Conservation (phyloP, 2,888 invertebrate species). For the Melanostoma scalare region DNA sequence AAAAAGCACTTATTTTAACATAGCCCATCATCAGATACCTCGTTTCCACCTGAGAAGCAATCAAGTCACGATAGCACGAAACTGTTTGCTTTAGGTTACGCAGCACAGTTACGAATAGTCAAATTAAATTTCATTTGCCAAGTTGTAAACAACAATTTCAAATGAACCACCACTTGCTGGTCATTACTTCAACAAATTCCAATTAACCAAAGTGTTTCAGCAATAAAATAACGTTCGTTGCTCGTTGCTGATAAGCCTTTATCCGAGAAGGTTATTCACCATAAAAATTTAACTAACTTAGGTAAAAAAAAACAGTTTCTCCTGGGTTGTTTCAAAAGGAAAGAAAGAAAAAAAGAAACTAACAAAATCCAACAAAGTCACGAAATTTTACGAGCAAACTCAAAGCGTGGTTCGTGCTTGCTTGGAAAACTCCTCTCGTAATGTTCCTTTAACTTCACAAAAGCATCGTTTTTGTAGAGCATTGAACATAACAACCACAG, state of each 20-base stretch:
- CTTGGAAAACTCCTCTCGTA: neutral
- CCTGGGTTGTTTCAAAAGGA: neutral
- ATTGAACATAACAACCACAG: constrained; percentile 7
- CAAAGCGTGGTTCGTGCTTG: constrained; percentile 4
- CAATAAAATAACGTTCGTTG: constrained; percentile 4
- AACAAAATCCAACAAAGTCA: neutral
- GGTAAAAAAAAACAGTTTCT: neutral
- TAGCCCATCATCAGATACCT: no score
- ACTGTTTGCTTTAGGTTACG: no score
- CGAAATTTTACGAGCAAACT: constrained; percentile 23
- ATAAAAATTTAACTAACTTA: constrained; percentile 1
- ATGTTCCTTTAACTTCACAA: neutral
- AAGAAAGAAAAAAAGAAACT: constrained; percentile 1
- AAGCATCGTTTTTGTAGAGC: constrained; percentile 17
- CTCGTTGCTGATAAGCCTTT: neutral
- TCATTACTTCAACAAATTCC: neutral
- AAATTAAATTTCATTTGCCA: no score
- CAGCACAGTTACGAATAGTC: no score
- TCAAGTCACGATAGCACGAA: no score
- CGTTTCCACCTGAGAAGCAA: no score
- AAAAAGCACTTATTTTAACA: no score
- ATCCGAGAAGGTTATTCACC: neutral
- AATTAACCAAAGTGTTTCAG: constrained; percentile 16
- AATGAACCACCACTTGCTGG: no score
- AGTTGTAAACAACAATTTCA: no score